Base-by-base conservation (phyloP, 2,797 vertebrate species). In the Orestias chungarensis region DNA sequence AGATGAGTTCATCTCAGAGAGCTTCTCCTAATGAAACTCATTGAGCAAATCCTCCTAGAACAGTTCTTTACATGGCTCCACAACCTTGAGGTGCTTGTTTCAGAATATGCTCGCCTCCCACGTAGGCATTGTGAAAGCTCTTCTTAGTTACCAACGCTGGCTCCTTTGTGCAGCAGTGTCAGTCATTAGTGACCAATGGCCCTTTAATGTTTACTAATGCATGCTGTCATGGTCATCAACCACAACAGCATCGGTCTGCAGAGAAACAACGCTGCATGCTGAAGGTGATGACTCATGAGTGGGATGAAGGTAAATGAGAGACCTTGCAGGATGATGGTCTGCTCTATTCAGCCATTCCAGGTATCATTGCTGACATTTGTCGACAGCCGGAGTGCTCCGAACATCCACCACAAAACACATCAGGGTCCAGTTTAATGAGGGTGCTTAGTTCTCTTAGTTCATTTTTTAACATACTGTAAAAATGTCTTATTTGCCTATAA, bases 141-240 rank as follows among this genome's bases (percentile, higher is more conserved):
- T 23, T 1, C 0, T 20, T 66, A 11, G 0, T 55, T 55, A 61
- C 65, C 54, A 25, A 1, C 52, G 0, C 1, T 3, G 55, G 46
- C 17, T 50, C 47, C 65, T 76, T 76, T 73, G 31, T 79, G 47
- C 46, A 8, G 54, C 75, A 0, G 54, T 35, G 80, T 67, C 69
- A 46, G 59, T 68, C 73, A 78, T 85, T 83, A 87, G 73, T 72
- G 81, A 68, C 62, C 81, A 31, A 52, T 42, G 66, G 42, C 71
- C 44, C 69, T 61, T 71, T 84, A 77, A 72, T 84, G 71, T 71
- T 81, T 20, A 52, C 81, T 79, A 80, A 86, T 84, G 81, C 66
- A 35, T 12, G n/a, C 52, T 66, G 65, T 70, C 70, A 31, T 66
- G 68, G 78, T 72, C 70, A 31, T 59, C 73, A 67, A 11, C 70